Conservation (phyloP, 2,888 invertebrate species). For the Athalia rosae region DNA sequence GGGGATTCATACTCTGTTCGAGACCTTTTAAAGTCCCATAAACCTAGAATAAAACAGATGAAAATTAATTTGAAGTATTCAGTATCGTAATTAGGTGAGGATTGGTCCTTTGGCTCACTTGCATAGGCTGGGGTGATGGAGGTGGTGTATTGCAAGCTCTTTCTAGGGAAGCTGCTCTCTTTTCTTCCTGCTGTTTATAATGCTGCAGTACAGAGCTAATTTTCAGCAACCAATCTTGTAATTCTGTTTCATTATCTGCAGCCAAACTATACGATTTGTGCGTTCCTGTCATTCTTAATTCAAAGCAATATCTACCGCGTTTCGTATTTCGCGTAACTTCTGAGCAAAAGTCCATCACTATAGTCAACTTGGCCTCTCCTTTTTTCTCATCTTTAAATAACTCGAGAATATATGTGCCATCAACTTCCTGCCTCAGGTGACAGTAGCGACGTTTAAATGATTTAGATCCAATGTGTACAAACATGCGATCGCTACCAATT, state of each 20-base stretch:
- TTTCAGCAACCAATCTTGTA: constrained; percentile 88
- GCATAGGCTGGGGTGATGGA: constrained; percentile 78
- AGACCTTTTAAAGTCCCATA: constrained; percentile 91
- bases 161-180: constrained; percentile 81
- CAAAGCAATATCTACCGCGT: constrained; percentile 90
- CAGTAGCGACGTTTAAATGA: constrained; percentile 94
- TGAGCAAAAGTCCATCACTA: constrained; percentile 95
- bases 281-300: constrained; percentile 89
- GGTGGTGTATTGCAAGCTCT: constrained; percentile 77
- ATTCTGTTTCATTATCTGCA: constrained; percentile 89
- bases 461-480: constrained; percentile 93
- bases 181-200: constrained; percentile 87
- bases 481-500: constrained; percentile 91
- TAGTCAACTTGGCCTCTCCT: constrained; percentile 91
- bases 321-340: constrained; percentile 92
- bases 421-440: constrained; percentile 91
- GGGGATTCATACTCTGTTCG: constrained; percentile 95
- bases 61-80: constrained; percentile 4
- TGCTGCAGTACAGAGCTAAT: constrained; percentile 89
- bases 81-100: not conserved
- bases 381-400: constrained; percentile 95
- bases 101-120: constrained; percentile 59
- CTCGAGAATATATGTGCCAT: constrained; percentile 93
- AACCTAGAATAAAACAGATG: constrained; percentile 63
- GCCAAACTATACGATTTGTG: constrained; percentile 91